Percentiles rank a stretch among this genome's conserved stretches.
These are phyloP conservation scores for Fringilla coelebs DNA, from an alignment of 2,797 vertebrate genomes.

Conservation along the genomic window DNA sequence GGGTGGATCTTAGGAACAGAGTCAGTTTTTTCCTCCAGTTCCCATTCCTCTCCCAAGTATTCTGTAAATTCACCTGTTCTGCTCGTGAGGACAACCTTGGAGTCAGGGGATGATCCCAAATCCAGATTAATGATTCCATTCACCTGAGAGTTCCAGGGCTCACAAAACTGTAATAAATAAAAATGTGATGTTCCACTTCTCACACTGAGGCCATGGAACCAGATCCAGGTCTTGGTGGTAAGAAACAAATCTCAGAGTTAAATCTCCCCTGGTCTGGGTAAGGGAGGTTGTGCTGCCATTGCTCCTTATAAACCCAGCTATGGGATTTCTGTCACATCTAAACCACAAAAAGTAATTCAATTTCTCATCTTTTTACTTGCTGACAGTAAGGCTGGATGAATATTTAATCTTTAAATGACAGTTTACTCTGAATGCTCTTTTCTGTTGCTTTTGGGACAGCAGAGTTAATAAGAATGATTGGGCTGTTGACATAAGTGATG, in stretches of 20 bases:
- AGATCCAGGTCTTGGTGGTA: background rate
- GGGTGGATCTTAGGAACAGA: background rate
- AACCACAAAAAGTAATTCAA: background rate
- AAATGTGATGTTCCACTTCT: background rate
- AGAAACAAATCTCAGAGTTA: background rate
- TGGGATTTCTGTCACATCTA: slow-evolving; percentile 5
- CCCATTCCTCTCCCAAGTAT: background rate
- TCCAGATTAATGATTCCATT: background rate
- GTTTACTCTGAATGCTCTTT: background rate
- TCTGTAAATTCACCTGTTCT: background rate
- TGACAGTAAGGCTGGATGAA: background rate
- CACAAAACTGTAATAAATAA: background rate
- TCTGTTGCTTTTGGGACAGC: background rate
- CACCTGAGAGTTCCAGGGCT: background rate
- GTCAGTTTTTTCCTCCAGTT: background rate
- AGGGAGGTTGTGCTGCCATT: background rate
- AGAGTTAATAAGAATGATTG: background rate
- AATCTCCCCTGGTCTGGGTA: background rate
- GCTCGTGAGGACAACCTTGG: background rate
- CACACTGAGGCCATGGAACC: background rate
- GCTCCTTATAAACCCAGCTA: slow-evolving; percentile 10
- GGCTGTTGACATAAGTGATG: background rate
- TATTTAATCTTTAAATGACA: background rate
- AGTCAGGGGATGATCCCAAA: background rate
- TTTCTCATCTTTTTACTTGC: slow-evolving; percentile 5